Conservation (phyloP, 2,113 vertebrate genomes). For the Lethenteron reissneri region DNA sequence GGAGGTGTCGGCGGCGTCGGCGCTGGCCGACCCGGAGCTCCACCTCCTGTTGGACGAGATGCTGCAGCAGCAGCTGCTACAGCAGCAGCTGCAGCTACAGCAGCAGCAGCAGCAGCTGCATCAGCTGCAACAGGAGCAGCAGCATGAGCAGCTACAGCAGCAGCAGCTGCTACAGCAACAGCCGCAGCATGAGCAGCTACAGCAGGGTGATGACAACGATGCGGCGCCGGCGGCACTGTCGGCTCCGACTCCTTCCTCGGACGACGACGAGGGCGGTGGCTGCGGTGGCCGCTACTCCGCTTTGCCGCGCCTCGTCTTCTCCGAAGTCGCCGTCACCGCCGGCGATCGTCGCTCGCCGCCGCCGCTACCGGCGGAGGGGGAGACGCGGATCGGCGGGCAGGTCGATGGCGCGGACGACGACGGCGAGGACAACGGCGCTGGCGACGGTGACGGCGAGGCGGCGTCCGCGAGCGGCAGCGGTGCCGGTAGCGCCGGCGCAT, state of each 20-base stretch:
- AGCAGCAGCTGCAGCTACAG: too few species aligned
- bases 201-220: not conserved
- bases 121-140: not conserved
- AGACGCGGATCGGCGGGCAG: slow-evolving; percentile 31
- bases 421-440: slow-evolving; percentile 25
- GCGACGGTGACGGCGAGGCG: slow-evolving; percentile 24
- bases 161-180: not conserved
- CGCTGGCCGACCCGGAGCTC: slow-evolving; percentile 33
- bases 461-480: slow-evolving; percentile 16
- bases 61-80: too few species aligned
- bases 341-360: slow-evolving; percentile 4
- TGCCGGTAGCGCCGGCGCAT: not conserved
- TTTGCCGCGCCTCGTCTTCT: too few species aligned
- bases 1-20: too few species aligned
- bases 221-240: not conserved
- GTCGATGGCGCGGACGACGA: slow-evolving; percentile 63
- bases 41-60: slow-evolving; percentile 20
- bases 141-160: not conserved
- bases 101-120: too few species aligned
- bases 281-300: too few species aligned
- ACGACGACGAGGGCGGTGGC: too few species aligned
- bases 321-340: too few species aligned
- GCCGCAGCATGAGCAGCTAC: not conserved
- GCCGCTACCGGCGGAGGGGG: slow-evolving; percentile 20
- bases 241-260: too few species aligned